A percentile compares a stretch with the other conserved stretches of the same genome.
phyloP scores from a whole-genome alignment of 2,888 invertebrate genomes.

The Phanerotoma sp. region DNA sequence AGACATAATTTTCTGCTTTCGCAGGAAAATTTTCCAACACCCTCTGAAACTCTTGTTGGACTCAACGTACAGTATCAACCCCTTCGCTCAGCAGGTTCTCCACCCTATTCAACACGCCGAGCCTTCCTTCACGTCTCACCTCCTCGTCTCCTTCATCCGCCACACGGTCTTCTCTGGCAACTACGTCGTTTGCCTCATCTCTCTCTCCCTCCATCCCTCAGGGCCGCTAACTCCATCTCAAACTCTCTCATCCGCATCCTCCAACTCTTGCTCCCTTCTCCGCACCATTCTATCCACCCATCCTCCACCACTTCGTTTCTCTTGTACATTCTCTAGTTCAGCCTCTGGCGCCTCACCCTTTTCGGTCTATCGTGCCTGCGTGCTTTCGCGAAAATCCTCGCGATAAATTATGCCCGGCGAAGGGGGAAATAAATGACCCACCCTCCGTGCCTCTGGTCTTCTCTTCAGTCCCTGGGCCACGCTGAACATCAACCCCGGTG shows the following conservation, averaged over 20 bases:
- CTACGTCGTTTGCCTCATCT: slow-evolving; percentile 3
- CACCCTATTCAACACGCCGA: slow-evolving; percentile 31
- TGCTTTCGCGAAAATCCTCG: slow-evolving; percentile 58
- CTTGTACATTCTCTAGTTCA: slow-evolving; percentile 16
- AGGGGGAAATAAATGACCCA: slow-evolving; percentile 58
- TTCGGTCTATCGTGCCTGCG: slow-evolving; percentile 41
- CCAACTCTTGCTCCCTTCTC: slow-evolving; percentile 23
- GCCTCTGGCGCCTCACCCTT: slow-evolving; percentile 36
- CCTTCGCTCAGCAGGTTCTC: slow-evolving; percentile 38
- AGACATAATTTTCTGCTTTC: slow-evolving; percentile 26
- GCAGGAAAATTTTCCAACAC: slow-evolving; percentile 27
- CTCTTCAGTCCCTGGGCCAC: slow-evolving; percentile 26
- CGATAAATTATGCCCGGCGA: slow-evolving; percentile 57
- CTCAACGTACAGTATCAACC: too few species aligned
- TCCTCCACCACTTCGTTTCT: slow-evolving; percentile 33
- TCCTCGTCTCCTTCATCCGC: too few species aligned
- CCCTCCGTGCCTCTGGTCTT: slow-evolving; percentile 35
- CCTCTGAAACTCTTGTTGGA: slow-evolving; percentile 18
- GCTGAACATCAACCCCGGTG: slow-evolving; percentile 17
- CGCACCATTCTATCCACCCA: slow-evolving; percentile 21
- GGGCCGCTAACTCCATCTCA: slow-evolving; percentile 19
- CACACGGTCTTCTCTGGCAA: slow-evolving; percentile 2
- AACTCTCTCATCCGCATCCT: slow-evolving; percentile 22
- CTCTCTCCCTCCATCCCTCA: too few species aligned
- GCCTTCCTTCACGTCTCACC: slow-evolving; percentile 27